These are phyloP conservation scores for Leptopilina drosophilae DNA, from an alignment of 2,888 invertebrate genomes.

Conservation along the genomic window DNA sequence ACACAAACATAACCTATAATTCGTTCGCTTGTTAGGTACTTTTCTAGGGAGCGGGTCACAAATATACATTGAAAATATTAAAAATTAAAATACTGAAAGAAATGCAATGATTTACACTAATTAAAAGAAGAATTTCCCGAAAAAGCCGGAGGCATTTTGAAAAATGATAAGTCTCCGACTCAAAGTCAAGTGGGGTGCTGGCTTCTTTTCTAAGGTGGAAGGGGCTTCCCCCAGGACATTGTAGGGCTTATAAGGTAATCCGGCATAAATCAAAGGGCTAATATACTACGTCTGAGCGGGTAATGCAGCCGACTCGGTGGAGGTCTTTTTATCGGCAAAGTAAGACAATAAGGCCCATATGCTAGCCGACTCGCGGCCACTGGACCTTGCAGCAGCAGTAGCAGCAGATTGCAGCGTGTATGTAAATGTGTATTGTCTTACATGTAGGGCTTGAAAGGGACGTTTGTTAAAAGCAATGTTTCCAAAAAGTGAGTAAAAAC, in stretches of 20 bases:
- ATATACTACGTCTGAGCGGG: conserved; percentile 69
- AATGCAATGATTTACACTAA: too few relatives aligned
- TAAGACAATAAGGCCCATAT: conserved; percentile 60
- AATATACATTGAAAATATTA: too few relatives aligned
- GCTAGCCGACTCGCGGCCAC: conserved; percentile 57
- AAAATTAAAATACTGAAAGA: too few relatives aligned
- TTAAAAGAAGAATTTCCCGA: too few relatives aligned
- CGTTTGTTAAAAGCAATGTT: conserved; percentile 57
- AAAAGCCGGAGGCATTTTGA: background rate
- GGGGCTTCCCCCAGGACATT: conserved; percentile 62
- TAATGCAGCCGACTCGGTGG: conserved; percentile 66
- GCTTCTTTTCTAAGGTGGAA: conserved; percentile 52
- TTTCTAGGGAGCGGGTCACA: too few relatives aligned
- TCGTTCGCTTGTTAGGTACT: too few relatives aligned
- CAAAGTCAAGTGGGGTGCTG: conserved; percentile 11
- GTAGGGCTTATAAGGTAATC: conserved; percentile 74
- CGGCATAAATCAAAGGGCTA: conserved; percentile 76
- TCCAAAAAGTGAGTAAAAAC: too few relatives aligned
- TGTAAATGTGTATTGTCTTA: conserved; percentile 76
- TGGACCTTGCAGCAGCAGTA: conserved; percentile 49
- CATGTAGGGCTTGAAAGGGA: conserved; percentile 48
- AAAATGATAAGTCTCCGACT: conserved; percentile 18
- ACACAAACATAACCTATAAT: too few relatives aligned
- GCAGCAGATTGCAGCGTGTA: conserved; percentile 63
- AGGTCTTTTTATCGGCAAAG: conserved; percentile 65